Evolutionary conservation across 1,140 invertebrate species (phyloP).

Genomic region (Steinernema khuongi): DNA sequence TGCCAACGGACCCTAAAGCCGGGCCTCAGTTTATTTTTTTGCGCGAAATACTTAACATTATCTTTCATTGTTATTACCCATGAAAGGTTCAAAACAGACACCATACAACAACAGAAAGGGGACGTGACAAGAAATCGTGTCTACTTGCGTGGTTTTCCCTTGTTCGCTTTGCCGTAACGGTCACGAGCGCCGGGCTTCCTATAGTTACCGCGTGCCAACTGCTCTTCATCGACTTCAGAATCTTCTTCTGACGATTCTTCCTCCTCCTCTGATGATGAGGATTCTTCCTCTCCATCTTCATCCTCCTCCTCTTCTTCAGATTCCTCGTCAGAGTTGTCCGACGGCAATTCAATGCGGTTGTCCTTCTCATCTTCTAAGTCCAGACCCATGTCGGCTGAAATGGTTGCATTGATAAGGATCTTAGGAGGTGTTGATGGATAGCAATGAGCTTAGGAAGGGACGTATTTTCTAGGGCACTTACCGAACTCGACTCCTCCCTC

Average conservation of each 20-base stretch:
- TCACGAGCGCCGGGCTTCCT: conserved; percentile 34
- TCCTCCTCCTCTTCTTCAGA: background rate
- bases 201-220: conserved; percentile 33
- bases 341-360: background rate
- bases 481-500: conserved; percentile 57
- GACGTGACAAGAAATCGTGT: background rate
- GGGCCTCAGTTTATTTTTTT: too few relatives aligned
- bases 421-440: too few relatives aligned
- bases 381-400: conserved; percentile 4
- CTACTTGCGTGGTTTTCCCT: conserved; percentile 39
- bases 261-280: background rate
- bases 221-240: conserved; percentile 29
- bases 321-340: background rate
- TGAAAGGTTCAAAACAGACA: background rate
- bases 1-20: too few relatives aligned
- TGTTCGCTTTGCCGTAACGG: conserved; percentile 37
- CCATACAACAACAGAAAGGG: background rate
- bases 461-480: conserved; percentile 24
- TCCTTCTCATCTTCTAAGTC: background rate
- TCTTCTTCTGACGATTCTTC: conserved; percentile 19
- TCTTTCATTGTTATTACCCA: conserved; percentile 9
- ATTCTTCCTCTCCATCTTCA: background rate
- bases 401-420: too few relatives aligned
- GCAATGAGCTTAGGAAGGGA: too few relatives aligned
- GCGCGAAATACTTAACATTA: too few relatives aligned